These are phyloP conservation scores for Polyploca ridens DNA, from an alignment of 2,888 invertebrate species.

Conservation along the genomic window DNA sequence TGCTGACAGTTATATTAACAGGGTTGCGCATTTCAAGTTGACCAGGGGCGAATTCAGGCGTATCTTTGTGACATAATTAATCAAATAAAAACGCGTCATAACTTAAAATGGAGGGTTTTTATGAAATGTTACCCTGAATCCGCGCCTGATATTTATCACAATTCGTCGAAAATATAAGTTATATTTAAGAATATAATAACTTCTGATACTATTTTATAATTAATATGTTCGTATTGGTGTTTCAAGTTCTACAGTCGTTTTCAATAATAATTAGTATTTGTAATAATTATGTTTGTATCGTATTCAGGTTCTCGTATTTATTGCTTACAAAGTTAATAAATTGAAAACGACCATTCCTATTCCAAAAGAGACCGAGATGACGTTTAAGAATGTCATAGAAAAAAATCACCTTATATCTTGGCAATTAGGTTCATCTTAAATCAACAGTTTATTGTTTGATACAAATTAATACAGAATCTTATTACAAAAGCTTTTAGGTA, in stretches of 20 bases:
- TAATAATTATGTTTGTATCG: too few species aligned
- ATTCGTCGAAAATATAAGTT: too few species aligned
- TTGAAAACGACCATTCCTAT: not conserved
- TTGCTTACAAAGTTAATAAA: not conserved
- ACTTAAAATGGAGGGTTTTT: not conserved
- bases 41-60: not conserved
- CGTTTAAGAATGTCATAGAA: too few species aligned
- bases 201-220: not conserved
- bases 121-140: not conserved
- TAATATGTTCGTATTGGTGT: not conserved
- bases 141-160: not conserved
- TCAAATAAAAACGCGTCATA: not conserved
- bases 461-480: too few species aligned
- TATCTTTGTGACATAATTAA: not conserved
- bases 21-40: not conserved
- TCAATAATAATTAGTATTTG: not conserved
- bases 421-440: too few species aligned
- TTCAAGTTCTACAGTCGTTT: not conserved
- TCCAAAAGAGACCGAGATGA: too few species aligned
- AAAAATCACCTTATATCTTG: too few species aligned
- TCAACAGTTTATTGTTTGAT: too few species aligned
- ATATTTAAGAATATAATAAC: not conserved
- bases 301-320: not conserved
- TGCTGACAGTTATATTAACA: too few species aligned
- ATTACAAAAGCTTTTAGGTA: too few species aligned